Evolutionary conservation across 2,888 invertebrate genomes (phyloP).

Genomic region (Drosophila mimica): DNA sequence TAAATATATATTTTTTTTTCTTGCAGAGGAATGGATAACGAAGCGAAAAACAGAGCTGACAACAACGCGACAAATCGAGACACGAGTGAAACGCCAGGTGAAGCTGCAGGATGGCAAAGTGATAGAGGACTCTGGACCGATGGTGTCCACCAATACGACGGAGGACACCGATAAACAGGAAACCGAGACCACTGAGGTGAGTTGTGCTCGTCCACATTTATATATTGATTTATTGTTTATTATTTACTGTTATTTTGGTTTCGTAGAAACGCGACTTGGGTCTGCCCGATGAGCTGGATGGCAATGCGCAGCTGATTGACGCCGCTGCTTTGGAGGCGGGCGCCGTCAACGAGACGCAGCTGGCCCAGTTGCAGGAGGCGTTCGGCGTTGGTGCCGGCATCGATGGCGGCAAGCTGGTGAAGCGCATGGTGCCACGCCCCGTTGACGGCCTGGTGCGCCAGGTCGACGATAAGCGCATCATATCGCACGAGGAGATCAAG

Average conservation of each 20-base stretch:
- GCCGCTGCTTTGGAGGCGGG: conserved; percentile 61
- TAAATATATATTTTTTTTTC: background rate
- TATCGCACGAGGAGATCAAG: conserved; percentile 93
- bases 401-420: conserved; percentile 76
- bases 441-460: conserved; percentile 91
- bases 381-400: conserved; percentile 49
- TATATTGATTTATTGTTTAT: background rate
- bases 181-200: conserved; percentile 93
- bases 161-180: conserved; percentile 96
- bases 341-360: conserved; percentile 64
- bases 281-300: conserved; percentile 75
- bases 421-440: conserved; percentile 87
- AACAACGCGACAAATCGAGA: conserved; percentile 95
- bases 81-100: conserved; percentile 94
- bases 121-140: conserved; percentile 94
- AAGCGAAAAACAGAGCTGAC: conserved; percentile 95
- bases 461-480: conserved; percentile 91
- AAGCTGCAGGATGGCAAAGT: conserved; percentile 96
- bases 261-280: conserved; percentile 82
- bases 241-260: background rate
- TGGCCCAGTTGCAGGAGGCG: conserved; percentile 67
- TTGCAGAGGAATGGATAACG: conserved; percentile 96
- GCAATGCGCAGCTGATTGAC: conserved; percentile 65
- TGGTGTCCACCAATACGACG: conserved; percentile 95
- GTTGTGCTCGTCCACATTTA: background rate